A percentile compares a stretch with the other conserved stretches of the same genome.
These are phyloP conservation scores for Platycheirus rosarum DNA, from an alignment of 2,888 invertebrate genomes.

Conservation along the genomic window DNA sequence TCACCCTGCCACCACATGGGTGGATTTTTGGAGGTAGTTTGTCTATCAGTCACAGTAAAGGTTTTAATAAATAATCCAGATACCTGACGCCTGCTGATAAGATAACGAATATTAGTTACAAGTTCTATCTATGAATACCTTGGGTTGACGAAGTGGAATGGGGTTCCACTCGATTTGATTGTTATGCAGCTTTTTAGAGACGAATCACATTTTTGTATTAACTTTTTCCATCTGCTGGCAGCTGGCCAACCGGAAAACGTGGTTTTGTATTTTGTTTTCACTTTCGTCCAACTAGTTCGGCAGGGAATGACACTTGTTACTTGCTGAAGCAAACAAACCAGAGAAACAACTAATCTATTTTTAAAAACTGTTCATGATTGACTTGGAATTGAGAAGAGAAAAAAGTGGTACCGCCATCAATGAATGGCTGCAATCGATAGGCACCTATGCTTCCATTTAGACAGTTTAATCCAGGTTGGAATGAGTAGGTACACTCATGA, in stretches of 20 bases:
- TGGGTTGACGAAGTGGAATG: background rate
- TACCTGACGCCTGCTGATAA: background rate
- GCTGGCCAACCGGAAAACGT: conserved; percentile 1
- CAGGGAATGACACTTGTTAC: background rate
- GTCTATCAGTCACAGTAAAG: background rate
- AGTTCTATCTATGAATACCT: too few relatives aligned
- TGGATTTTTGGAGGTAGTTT: background rate
- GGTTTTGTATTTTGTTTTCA: background rate
- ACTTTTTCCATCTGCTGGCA: background rate
- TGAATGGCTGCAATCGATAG: too few relatives aligned
- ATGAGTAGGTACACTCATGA: too few relatives aligned
- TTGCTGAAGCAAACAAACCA: background rate
- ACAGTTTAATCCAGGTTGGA: too few relatives aligned
- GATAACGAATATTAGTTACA: too few relatives aligned
- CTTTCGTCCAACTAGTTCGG: background rate
- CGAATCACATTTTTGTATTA: background rate
- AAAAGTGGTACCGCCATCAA: background rate
- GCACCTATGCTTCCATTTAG: too few relatives aligned
- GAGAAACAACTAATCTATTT: background rate
- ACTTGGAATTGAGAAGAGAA: background rate
- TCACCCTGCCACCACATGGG: too few relatives aligned
- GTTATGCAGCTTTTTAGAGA: conserved; percentile 12
- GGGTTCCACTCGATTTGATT: conserved; percentile 1
- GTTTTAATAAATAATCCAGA: background rate
- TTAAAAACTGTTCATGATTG: background rate